Base-by-base conservation (phyloP, 2,888 invertebrate genomes). In the Mycalesis mineus region DNA sequence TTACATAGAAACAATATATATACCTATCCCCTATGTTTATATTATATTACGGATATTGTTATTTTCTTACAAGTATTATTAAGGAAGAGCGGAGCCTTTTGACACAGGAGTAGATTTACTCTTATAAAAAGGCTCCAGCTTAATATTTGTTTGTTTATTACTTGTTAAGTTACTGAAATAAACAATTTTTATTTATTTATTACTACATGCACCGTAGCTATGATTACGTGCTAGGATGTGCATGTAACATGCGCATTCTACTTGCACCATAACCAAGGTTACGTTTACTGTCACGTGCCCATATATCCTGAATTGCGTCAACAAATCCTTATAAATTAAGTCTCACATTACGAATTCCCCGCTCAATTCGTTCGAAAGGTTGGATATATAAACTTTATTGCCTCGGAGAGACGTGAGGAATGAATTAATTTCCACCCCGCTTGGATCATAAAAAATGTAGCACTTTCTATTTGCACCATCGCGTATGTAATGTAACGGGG, bases 311-410 rank as follows among this genome's bases (percentile, higher is more conserved):
- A 47, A 47, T 47, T 33, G 47, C 9, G 47, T 33, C 47, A 47
- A 33, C 47, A 33, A 15, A 47, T 47, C 31, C 47, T 11, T 33
- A 15, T 47, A 33, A 47, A 47, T 33, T 47, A 33, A 47, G 7
- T 42, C 47, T 33, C 15, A 9, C 41, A 14, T 50, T 9, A 39
- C 45, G 37, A 44, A 44, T 31, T 29, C 28, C 28, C 45, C 29
- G 22, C 39, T 7, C 44, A 57, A 51, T 51, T 45, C 39, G 36
- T 29, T 54, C 29, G 41, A 48, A 44, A 54, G 44, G 49, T 53
- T 39, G 37, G 37, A 33, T 42, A 28, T 48, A 58, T 49, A 58
- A 58, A 58, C 37, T 58, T 58, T 58, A 54, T 49, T 41, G 52
- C 57, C 33, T 33, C 37, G 31, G 31, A 33, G 9, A 47, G 47